These are phyloP conservation scores for Leucophora obtusa DNA, from an alignment of 2,888 invertebrate genomes.

Conservation along the genomic window DNA sequence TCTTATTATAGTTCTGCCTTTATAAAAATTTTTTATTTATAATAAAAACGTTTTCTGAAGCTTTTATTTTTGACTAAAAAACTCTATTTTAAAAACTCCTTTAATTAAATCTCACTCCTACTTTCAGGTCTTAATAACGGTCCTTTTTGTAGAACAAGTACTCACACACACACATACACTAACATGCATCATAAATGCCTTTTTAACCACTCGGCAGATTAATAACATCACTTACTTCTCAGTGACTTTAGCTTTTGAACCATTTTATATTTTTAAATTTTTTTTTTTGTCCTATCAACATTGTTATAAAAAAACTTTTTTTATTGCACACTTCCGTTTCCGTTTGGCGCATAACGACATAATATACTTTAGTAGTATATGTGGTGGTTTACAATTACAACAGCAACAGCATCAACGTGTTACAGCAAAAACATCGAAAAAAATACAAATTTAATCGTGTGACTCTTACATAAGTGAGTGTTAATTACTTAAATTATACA, in stretches of 20 bases:
- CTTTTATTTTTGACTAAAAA: too few relatives aligned
- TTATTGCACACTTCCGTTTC: conserved; percentile 63
- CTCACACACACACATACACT: background rate
- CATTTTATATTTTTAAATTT: background rate
- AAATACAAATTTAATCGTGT: conserved; percentile 47
- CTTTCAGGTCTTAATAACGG: background rate
- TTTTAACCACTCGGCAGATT: conserved; percentile 15
- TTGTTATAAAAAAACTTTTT: conserved; percentile 49
- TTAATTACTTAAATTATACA: conserved; percentile 59
- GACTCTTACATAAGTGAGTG: conserved; percentile 56
- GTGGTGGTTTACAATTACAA: conserved; percentile 36
- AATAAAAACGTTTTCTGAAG: too few relatives aligned
- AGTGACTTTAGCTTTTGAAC: conserved; percentile 11
- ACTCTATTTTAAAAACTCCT: too few relatives aligned
- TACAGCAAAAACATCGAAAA: conserved; percentile 9
- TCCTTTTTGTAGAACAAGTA: background rate
- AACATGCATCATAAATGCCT: background rate
- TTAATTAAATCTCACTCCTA: background rate
- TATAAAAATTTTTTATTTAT: too few relatives aligned
- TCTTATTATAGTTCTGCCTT: too few relatives aligned
- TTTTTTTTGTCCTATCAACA: conserved; percentile 26
- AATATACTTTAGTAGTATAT: conserved; percentile 38
- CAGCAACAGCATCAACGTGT: conserved; percentile 36
- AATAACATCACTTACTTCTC: conserved; percentile 29
- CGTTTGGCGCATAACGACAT: conserved; percentile 60